Evolutionary conservation across 2,888 invertebrate species (phyloP).

Genomic region (Anthophora plumipes): DNA sequence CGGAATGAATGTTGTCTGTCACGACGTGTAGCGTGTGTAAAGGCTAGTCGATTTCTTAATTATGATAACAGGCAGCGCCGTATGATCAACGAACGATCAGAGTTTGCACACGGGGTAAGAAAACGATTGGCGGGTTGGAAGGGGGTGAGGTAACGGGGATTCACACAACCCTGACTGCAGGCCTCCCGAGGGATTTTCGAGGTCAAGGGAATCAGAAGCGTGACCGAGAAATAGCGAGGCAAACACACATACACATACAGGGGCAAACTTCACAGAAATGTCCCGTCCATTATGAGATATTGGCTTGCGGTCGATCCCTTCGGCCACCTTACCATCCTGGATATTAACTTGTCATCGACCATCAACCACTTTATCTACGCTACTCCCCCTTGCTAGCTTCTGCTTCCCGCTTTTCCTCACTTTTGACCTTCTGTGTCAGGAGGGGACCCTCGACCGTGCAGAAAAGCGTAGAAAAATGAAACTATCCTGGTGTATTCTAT

Average conservation of each 20-base stretch:
- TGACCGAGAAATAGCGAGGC: constrained; percentile 23
- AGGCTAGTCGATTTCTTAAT: constrained; percentile 76
- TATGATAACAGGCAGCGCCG: constrained; percentile 46
- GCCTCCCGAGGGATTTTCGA: constrained; percentile 71
- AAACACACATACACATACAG: background rate
- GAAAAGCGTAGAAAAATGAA: constrained; percentile 27
- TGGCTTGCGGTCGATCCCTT: constrained; percentile 19
- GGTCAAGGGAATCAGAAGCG: constrained; percentile 70
- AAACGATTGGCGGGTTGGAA: constrained; percentile 10
- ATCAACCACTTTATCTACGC: constrained; percentile 32
- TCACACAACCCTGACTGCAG: constrained; percentile 65
- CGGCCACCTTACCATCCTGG: constrained; percentile 3
- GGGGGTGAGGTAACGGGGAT: constrained; percentile 13
- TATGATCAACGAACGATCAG: constrained; percentile 28
- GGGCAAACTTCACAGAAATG: too few relatives aligned
- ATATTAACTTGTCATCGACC: constrained; percentile 42
- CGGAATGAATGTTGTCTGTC: background rate
- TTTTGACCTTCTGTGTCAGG: constrained; percentile 42
- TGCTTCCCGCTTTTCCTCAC: constrained; percentile 11
- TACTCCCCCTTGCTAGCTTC: background rate
- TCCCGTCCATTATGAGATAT: constrained; percentile 31
- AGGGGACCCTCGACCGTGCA: constrained; percentile 7
- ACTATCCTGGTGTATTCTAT: constrained; percentile 28
- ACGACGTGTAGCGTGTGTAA: constrained; percentile 62
- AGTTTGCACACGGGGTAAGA: constrained; percentile 16